phyloP scores from a whole-genome alignment of 2,113 vertebrate genomes.

The Bubo blakistoni region DNA sequence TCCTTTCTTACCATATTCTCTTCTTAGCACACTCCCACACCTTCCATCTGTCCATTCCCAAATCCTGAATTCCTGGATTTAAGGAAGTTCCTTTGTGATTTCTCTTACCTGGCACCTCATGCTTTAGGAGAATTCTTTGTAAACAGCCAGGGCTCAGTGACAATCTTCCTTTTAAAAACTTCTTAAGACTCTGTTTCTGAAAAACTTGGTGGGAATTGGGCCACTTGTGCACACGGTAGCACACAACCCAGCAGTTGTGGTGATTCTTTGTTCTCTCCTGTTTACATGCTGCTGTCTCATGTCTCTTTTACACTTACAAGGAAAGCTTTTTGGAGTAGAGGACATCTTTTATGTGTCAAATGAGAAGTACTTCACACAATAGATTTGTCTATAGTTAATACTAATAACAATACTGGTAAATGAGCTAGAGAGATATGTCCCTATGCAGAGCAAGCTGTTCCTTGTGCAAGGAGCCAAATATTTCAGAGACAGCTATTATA shows the following conservation, averaged over 20 bases:
- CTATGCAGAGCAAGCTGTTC: neutral
- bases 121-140: neutral
- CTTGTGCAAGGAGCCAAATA: neutral
- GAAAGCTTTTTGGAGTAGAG: neutral
- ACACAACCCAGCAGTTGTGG: neutral
- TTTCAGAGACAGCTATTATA: neutral
- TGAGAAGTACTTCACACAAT: neutral
- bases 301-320: neutral
- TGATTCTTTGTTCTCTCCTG: neutral
- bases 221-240: neutral
- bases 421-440: neutral
- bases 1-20: neutral
- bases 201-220: neutral
- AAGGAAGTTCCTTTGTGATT: neutral
- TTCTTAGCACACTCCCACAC: neutral
- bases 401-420: neutral
- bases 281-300: neutral
- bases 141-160: neutral
- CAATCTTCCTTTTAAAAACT: neutral
- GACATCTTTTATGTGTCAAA: neutral
- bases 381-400: neutral
- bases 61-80: neutral
- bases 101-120: neutral
- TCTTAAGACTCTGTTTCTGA: neutral
- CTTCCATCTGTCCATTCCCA: neutral